Evolutionary conservation across 2,797 vertebrate species (phyloP).

Genomic region (Manis javanica): DNA sequence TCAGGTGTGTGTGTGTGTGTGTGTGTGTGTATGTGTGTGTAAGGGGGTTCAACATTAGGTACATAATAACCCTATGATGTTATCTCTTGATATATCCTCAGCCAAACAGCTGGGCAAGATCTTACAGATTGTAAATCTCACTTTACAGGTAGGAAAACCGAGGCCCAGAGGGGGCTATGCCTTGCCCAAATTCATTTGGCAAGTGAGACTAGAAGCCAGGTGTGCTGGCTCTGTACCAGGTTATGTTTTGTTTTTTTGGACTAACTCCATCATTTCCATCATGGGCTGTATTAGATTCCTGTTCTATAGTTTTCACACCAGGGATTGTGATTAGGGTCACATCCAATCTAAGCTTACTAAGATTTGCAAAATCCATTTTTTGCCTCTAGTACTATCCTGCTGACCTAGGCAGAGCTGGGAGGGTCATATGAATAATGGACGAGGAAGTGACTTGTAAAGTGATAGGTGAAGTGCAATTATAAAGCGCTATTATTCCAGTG

Average conservation of each 20-base stretch:
- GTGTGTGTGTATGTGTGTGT: neutral
- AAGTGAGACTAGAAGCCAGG: neutral
- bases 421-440: conserved; percentile 41
- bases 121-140: neutral
- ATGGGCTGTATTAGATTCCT: neutral
- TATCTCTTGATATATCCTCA: neutral
- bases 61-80: neutral
- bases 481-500: neutral
- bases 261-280: neutral
- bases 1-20: neutral
- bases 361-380: neutral
- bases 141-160: neutral
- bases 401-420: conserved; percentile 45
- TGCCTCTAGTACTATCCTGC: neutral
- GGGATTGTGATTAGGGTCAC: neutral
- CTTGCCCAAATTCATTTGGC: neutral
- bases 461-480: neutral
- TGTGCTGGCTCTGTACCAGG: neutral
- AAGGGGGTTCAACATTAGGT: neutral
- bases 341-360: neutral
- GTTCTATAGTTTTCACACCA: neutral
- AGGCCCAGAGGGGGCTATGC: neutral
- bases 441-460: neutral
- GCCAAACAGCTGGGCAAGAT: neutral
- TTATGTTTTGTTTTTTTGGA: neutral